phyloP scores from a whole-genome alignment of 37 sponge, comb jelly and placozoan species.

The Ephydatia muelleri region DNA sequence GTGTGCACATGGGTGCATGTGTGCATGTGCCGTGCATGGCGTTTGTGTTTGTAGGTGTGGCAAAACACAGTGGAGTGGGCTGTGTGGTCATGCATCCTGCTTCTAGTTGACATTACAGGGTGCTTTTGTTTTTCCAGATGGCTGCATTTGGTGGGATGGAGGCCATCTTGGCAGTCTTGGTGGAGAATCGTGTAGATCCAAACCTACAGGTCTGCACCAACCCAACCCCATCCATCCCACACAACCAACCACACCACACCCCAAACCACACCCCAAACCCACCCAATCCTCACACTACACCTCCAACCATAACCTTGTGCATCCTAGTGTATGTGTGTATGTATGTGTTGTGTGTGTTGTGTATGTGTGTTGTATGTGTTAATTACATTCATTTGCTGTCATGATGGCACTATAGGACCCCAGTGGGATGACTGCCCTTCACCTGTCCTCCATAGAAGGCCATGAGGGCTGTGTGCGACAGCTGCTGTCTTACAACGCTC shows the following conservation, averaged over 20 bases:
- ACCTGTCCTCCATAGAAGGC: slow-evolving; percentile 62
- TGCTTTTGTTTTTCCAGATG: slow-evolving; percentile 22
- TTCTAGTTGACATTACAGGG: no score
- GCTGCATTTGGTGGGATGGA: slow-evolving; percentile 41
- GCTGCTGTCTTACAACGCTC: slow-evolving; percentile 43
- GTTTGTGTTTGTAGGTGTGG: not conserved
- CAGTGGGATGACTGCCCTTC: slow-evolving; percentile 56
- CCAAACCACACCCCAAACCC: not conserved
- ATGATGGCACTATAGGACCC: slow-evolving; percentile 27
- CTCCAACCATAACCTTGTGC: no score
- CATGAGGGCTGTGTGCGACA: slow-evolving; percentile 20
- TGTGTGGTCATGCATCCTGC: slow-evolving; percentile 5
- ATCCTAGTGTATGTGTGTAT: no score
- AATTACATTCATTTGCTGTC: no score
- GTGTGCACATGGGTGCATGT: no score
- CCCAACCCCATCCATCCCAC: not conserved
- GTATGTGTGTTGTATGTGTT: no score
- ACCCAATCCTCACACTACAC: no score
- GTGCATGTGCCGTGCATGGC: no score
- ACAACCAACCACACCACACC: not conserved
- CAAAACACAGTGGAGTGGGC: not conserved
- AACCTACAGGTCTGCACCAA: slow-evolving; percentile 52
- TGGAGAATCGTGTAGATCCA: slow-evolving; percentile 50
- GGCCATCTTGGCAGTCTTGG: slow-evolving; percentile 8
- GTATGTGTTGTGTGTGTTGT: no score